phyloP scores from a whole-genome alignment of 2,113 vertebrate species.

The Sporophila hypoxantha region DNA sequence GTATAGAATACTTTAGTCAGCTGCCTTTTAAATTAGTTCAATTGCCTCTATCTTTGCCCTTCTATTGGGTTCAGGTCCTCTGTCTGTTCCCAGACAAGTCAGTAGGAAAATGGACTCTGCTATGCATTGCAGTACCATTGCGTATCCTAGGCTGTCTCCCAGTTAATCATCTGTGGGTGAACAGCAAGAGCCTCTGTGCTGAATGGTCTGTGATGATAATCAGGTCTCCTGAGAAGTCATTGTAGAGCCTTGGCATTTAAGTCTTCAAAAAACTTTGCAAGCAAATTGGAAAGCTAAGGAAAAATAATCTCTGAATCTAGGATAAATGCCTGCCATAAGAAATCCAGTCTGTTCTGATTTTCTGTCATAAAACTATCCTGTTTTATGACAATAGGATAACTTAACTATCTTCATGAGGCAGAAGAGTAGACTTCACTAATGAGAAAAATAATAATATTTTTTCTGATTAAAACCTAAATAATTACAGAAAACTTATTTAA shows the following conservation, averaged over 20 bases:
- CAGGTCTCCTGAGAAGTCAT: neutral
- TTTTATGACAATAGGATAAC: neutral
- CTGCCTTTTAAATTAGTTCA: neutral
- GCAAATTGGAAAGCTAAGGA: neutral
- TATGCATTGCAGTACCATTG: neutral
- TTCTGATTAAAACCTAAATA: neutral
- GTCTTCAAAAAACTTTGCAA: neutral
- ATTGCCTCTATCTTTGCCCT: neutral
- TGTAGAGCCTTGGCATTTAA: neutral
- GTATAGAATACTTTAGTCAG: neutral
- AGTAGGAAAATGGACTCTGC: neutral
- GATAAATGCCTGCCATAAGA: neutral
- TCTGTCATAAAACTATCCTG: neutral
- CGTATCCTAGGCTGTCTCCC: neutral
- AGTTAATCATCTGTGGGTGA: neutral
- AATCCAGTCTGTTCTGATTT: neutral
- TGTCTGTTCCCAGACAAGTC: neutral
- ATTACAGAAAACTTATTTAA: neutral
- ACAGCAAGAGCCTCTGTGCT: neutral
- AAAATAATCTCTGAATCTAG: neutral
- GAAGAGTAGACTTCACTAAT: neutral
- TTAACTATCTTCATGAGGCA: neutral
- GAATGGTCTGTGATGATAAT: neutral
- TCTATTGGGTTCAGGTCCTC: neutral
- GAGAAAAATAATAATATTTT: neutral